These are phyloP conservation scores for Poeciliopsis infans DNA, from an alignment of 2,797 vertebrate genomes.

Conservation along the genomic window DNA sequence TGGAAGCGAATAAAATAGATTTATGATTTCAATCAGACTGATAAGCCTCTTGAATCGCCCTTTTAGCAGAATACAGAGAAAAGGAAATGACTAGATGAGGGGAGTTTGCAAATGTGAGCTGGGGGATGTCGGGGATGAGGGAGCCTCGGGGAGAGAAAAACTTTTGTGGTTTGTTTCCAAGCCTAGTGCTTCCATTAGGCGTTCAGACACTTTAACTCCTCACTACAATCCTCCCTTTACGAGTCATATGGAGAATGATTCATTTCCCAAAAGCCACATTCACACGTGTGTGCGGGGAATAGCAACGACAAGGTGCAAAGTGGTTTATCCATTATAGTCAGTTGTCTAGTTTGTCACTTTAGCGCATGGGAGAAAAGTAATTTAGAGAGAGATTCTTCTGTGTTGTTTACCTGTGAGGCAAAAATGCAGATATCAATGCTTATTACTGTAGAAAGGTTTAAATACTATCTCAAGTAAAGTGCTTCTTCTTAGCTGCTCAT, in stretches of 20 bases:
- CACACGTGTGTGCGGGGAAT: constrained; percentile 60
- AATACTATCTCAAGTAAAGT: not conserved
- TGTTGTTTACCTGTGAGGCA: constrained; percentile 11
- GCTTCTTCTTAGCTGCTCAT: not conserved
- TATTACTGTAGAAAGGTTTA: constrained; percentile 23
- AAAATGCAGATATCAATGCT: constrained; percentile 12
- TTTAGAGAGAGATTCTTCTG: constrained; percentile 27
- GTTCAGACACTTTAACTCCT: constrained; percentile 70
- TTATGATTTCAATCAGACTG: constrained; percentile 59
- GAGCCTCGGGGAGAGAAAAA: not conserved
- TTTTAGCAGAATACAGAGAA: constrained; percentile 35
- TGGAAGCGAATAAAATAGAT: constrained; percentile 60
- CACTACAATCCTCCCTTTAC: constrained; percentile 43
- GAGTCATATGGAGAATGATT: constrained; percentile 52
- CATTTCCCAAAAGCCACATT: constrained; percentile 64
- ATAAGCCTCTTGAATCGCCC: constrained; percentile 50
- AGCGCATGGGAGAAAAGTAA: constrained; percentile 52
- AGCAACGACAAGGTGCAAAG: constrained; percentile 73
- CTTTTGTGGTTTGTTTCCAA: constrained; percentile 49
- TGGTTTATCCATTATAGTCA: constrained; percentile 67
- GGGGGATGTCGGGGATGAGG: constrained; percentile 15
- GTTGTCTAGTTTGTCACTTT: constrained; percentile 57
- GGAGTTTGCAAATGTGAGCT: constrained; percentile 40
- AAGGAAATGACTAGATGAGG: constrained; percentile 42
- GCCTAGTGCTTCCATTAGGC: constrained; percentile 61